Evolutionary conservation across 2,888 invertebrate genomes (phyloP).

Genomic region (Stictocephala bisonia): DNA sequence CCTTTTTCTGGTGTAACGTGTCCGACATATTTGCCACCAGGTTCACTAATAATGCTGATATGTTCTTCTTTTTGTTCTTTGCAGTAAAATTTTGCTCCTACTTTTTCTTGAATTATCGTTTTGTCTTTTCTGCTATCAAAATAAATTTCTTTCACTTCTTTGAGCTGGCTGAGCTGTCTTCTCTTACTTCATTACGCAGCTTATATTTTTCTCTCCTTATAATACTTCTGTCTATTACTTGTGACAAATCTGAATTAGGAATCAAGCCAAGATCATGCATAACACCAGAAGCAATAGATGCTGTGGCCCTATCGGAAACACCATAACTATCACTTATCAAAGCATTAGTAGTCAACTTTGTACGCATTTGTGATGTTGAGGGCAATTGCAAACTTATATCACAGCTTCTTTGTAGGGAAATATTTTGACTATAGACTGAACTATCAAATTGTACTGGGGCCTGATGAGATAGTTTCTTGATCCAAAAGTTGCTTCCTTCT

Average conservation of each 20-base stretch:
- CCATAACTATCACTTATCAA: constrained; percentile 36
- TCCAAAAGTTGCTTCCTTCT: not conserved
- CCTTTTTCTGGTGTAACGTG: constrained; percentile 28
- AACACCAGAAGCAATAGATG: constrained; percentile 39
- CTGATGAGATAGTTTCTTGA: constrained; percentile 26
- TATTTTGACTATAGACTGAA: no score
- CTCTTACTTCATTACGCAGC: no score
- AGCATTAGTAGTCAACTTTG: constrained; percentile 27
- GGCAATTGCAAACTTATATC: no score
- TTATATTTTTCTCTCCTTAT: constrained; percentile 41
- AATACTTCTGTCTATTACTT: constrained; percentile 42
- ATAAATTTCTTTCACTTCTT: constrained; percentile 41
- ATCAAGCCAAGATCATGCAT: constrained; percentile 42
- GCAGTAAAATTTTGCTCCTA: constrained; percentile 14
- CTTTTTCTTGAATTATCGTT: constrained; percentile 30
- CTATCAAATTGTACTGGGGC: no score
- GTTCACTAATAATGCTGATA: constrained; percentile 35
- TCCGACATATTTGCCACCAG: constrained; percentile 39
- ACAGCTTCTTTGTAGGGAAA: constrained; percentile 2
- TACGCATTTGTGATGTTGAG: constrained; percentile 29
- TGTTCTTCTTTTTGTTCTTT: constrained; percentile 23
- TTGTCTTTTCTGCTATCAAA: constrained; percentile 46
- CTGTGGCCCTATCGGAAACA: constrained; percentile 46
- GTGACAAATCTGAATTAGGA: not conserved
- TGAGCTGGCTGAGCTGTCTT: not conserved